Percentiles rank a stretch among this genome's conserved stretches.
Evolutionary conservation across 1,140 invertebrate genomes (phyloP).

Genomic region (Microplitis mediator): DNA sequence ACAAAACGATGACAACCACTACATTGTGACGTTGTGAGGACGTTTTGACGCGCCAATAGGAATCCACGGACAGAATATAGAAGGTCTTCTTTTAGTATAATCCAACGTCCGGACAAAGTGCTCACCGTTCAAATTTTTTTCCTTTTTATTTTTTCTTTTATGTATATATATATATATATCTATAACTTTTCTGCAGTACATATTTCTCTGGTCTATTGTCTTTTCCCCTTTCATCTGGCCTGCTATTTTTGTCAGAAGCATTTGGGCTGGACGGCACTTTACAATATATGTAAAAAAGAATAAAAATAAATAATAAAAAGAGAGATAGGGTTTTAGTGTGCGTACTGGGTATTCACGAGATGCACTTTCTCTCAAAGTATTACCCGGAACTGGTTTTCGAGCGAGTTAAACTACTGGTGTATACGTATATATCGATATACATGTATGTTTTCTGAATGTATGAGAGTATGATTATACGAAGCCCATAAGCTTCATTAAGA

Average conservation of each 20-base stretch:
- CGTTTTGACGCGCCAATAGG: background rate
- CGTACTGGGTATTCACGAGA: background rate
- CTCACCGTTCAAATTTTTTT: slow-evolving; percentile 5
- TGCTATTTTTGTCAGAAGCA: slow-evolving; percentile 17
- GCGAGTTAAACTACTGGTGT: background rate
- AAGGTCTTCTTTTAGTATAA: slow-evolving; percentile 7
- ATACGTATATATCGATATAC: slow-evolving; percentile 3
- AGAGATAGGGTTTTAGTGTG: background rate
- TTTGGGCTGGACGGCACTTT: slow-evolving; percentile 12
- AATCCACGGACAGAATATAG: background rate
- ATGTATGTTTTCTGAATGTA: background rate
- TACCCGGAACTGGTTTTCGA: background rate
- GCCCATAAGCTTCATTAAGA: slow-evolving; percentile 17
- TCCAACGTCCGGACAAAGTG: slow-evolving; percentile 22
- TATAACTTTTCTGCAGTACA: background rate
- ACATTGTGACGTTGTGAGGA: background rate
- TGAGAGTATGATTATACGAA: background rate
- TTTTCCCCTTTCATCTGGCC: slow-evolving; percentile 1
- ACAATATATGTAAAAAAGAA: background rate
- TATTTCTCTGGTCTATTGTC: background rate
- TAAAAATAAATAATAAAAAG: slow-evolving; percentile 4
- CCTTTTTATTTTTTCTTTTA: background rate
- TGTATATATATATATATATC: background rate
- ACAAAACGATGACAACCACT: background rate
- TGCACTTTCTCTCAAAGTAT: background rate